These are phyloP conservation scores for Hylyphantes graminicola DNA, from an alignment of 1,140 invertebrate species.

Conservation along the genomic window DNA sequence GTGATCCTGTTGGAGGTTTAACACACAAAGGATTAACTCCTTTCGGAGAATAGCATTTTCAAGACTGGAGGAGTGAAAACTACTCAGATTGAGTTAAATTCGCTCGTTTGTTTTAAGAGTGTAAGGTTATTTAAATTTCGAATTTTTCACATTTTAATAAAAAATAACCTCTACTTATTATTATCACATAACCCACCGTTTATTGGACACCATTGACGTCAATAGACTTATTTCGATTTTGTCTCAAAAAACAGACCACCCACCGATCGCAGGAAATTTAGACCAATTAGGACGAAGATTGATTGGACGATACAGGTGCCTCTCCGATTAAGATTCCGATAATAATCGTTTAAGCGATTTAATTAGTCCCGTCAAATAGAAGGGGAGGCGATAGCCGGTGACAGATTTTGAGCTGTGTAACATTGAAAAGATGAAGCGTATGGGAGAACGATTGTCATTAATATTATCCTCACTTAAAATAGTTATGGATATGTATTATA, in stretches of 20 bases:
- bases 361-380: slow-evolving; percentile 42
- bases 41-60: too few species aligned
- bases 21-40: too few species aligned
- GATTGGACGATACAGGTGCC: slow-evolving; percentile 39
- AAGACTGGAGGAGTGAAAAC: too few species aligned
- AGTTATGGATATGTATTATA: slow-evolving; percentile 29
- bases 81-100: too few species aligned
- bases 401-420: slow-evolving; percentile 26
- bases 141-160: too few species aligned
- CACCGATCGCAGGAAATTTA: not conserved
- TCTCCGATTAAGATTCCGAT: slow-evolving; percentile 39
- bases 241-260: slow-evolving; percentile 17
- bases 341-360: slow-evolving; percentile 32
- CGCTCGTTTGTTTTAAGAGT: too few species aligned
- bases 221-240: too few species aligned
- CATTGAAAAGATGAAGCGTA: not conserved
- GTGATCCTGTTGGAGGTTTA: too few species aligned
- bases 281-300: slow-evolving; percentile 51
- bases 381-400: slow-evolving; percentile 22
- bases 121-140: too few species aligned
- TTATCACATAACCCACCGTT: too few species aligned
- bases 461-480: not conserved
- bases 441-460: slow-evolving; percentile 28
- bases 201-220: too few species aligned
- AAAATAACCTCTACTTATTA: too few species aligned